Percentiles rank a stretch among this genome's conserved stretches.
Conservation (phyloP, 1,140 invertebrate species). For the Orchestia grillus region DNA sequence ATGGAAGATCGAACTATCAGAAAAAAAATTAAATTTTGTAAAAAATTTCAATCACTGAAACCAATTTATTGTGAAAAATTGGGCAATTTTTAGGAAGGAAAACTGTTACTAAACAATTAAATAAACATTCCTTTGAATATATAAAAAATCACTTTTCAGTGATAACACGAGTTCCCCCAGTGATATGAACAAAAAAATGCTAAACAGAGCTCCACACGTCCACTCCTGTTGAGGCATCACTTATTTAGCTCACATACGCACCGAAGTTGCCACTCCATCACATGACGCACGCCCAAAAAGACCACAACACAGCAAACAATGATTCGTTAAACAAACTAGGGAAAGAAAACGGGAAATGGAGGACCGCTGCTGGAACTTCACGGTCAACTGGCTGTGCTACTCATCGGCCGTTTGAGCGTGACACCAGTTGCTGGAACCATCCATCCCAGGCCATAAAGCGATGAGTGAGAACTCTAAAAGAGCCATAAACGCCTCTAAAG, state of each 20-base stretch:
- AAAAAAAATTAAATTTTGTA: too few species aligned
- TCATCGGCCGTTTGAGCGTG: not conserved
- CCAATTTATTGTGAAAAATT: too few species aligned
- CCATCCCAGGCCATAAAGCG: constrained; percentile 11
- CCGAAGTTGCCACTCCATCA: not conserved
- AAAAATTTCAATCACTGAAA: too few species aligned
- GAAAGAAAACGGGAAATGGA: not conserved
- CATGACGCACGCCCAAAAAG: not conserved
- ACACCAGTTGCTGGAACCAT: constrained; percentile 11
- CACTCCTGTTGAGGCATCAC: not conserved
- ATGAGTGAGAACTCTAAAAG: not conserved
- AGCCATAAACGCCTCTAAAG: not conserved
- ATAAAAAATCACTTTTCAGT: too few species aligned
- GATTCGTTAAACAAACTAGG: not conserved
- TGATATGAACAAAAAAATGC: too few species aligned
- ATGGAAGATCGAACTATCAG: too few species aligned
- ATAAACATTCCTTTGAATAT: too few species aligned
- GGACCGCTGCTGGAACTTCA: not conserved
- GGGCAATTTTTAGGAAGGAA: too few species aligned
- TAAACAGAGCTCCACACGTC: too few species aligned
- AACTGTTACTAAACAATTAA: too few species aligned
- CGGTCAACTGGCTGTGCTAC: constrained; percentile 14
- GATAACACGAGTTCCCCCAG: too few species aligned
- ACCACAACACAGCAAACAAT: not conserved
- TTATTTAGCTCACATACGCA: not conserved